Conservation (phyloP, 2,888 invertebrate genomes). For the Scrobipalpa costella region DNA sequence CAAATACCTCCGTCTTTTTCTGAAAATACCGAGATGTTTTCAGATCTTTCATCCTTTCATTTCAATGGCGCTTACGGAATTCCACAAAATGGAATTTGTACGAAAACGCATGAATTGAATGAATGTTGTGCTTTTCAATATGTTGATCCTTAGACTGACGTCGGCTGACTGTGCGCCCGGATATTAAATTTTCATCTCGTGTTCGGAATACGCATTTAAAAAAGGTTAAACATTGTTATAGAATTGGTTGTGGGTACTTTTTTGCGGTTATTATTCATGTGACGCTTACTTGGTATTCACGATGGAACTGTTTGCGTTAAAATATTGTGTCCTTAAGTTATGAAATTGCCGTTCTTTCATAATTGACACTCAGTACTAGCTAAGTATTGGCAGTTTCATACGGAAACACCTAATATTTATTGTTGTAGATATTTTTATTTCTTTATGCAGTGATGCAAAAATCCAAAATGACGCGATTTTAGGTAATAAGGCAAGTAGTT, state of each 20-base stretch:
- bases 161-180: background rate
- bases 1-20: background rate
- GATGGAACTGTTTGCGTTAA: too few relatives aligned
- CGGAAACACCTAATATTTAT: too few relatives aligned
- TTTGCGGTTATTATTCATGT: too few relatives aligned
- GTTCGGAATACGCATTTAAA: background rate
- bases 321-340: too few relatives aligned
- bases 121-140: constrained; percentile 4
- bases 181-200: constrained; percentile 13
- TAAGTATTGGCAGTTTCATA: too few relatives aligned
- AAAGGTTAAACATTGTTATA: background rate
- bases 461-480: too few relatives aligned
- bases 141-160: constrained; percentile 7
- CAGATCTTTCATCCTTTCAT: background rate
- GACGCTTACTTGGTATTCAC: too few relatives aligned
- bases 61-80: background rate
- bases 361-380: too few relatives aligned
- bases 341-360: too few relatives aligned
- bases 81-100: background rate
- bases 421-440: too few relatives aligned
- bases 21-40: background rate
- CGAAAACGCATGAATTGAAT: background rate
- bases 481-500: too few relatives aligned
- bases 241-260: background rate
- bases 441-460: too few relatives aligned